Base-by-base conservation (phyloP, 2,797 vertebrate genomes). In the Poeciliopsis infans region DNA sequence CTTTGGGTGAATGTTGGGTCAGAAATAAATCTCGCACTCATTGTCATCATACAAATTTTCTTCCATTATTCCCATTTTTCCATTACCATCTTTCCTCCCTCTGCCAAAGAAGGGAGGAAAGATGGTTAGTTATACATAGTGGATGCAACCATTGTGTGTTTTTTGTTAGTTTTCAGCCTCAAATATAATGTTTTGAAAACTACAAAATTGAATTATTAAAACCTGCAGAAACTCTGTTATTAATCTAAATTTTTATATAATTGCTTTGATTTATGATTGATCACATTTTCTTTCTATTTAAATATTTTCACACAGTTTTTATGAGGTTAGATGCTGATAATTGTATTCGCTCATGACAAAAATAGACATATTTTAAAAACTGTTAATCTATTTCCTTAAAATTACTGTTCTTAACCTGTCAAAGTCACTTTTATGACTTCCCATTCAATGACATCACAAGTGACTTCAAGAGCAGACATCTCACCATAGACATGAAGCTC, bases 401-500 rank as follows among this genome's bases (percentile, higher is more conserved):
- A 72, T 33, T 49, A 23, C 46, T 51, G 4, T 51, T 36, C 16
- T 72, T 72, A 47, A 51, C 28, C 20, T 12, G 7, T 8, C 31
- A 23, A 11, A 51, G 18, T 74, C 41, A 36, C 36, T 74, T 68
- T 41, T 23, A 4, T 23, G 41, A 49, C 7, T 76, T 15, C 7
- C 5, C 18, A 53, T 43, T 31, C n/a, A 53, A 20, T n/a, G 28
- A 69, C 66, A 74, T 0, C 36, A 0, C 7, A 49, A 51, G 64
- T 41, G 64, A 10, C 33, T 68, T 39, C 10, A 25, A 71, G 36
- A 15, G 28, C 45, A 68, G 77, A 72, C 43, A 47, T 55, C 94
- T 94, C 77, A 95, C 94, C 93, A 23, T 89, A 74, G 75, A 95
- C 89, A 7, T 0, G 0, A 8, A 95, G 86, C 0, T 0, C 3